Percentiles rank a stretch among this genome's conserved stretches.
These are phyloP conservation scores for Drosophila navojoa DNA, from an alignment of 1,140 invertebrate genomes.

Conservation along the genomic window DNA sequence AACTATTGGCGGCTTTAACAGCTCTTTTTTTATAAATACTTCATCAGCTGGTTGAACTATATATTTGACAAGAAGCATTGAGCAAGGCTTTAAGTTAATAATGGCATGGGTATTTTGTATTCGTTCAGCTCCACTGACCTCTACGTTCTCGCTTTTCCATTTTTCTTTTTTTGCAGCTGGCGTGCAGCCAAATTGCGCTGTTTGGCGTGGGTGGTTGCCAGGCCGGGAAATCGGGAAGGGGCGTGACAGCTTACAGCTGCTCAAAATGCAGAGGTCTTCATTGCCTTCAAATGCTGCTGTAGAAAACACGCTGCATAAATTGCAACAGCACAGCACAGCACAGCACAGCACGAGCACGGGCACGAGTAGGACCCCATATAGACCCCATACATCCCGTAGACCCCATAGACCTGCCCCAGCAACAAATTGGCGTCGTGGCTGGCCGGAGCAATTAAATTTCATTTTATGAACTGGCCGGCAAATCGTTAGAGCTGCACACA, in stretches of 20 bases:
- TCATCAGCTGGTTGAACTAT: too few species aligned
- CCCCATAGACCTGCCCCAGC: constrained; percentile 2
- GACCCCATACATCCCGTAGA: too few species aligned
- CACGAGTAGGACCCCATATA: too few species aligned
- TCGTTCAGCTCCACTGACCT: constrained; percentile 31
- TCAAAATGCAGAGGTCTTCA: constrained; percentile 25
- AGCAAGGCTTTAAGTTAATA: background rate
- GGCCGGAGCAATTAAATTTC: constrained; percentile 74
- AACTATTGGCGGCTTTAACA: too few species aligned
- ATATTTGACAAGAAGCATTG: too few species aligned
- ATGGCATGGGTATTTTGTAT: constrained; percentile 28
- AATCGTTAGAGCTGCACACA: constrained; percentile 47
- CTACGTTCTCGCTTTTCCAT: constrained; percentile 20
- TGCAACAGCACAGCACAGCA: constrained; percentile 25
- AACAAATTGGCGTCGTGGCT: constrained; percentile 63
- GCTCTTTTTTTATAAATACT: too few species aligned
- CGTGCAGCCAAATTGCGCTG: constrained; percentile 69
- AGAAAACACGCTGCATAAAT: constrained; percentile 37
- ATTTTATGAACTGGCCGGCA: constrained; percentile 62
- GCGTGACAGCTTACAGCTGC: constrained; percentile 29
- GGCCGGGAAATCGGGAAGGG: background rate
- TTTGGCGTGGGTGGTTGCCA: constrained; percentile 45
- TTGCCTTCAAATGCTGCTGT: constrained; percentile 30
- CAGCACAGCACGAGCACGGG: too few species aligned
- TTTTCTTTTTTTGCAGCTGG: constrained; percentile 40